Percentiles rank a stretch among this genome's conserved stretches.
phyloP scores from a whole-genome alignment of 2,113 vertebrate genomes.

The Sprattus sprattus region DNA sequence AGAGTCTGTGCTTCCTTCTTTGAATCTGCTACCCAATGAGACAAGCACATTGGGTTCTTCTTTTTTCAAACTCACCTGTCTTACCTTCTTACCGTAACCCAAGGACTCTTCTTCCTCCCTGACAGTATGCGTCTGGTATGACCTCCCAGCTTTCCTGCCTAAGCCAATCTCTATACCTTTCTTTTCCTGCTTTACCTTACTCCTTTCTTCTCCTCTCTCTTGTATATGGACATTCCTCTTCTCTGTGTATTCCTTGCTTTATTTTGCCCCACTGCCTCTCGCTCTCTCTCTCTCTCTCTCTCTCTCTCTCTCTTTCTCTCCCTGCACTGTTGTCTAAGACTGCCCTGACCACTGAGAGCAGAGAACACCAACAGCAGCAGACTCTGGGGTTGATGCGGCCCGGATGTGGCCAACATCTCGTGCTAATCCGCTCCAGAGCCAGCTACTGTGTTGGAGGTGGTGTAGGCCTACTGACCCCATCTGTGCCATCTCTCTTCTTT shows the following conservation, averaged over 20 bases:
- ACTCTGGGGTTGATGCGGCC: not conserved
- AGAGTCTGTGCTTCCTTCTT: slow-evolving; percentile 44
- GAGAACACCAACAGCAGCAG: not conserved
- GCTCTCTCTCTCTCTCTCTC: not conserved
- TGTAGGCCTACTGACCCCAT: not conserved
- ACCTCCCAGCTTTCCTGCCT: not conserved
- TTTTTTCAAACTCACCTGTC: slow-evolving; percentile 55
- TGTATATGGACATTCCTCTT: not conserved
- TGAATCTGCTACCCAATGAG: slow-evolving; percentile 59
- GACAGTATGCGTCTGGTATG: not conserved
- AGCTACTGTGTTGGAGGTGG: not conserved
- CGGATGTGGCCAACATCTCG: too few species aligned
- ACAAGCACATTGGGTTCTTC: slow-evolving; percentile 66
- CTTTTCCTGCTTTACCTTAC: not conserved
- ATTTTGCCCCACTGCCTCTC: not conserved
- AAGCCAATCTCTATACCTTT: not conserved
- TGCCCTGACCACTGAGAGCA: not conserved
- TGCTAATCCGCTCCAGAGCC: not conserved
- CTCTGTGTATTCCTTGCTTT: not conserved
- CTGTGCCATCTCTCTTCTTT: slow-evolving; percentile 32
- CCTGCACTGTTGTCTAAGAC: not conserved
- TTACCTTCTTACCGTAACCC: slow-evolving; percentile 19
- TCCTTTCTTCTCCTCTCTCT: not conserved
- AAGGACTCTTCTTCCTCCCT: slow-evolving; percentile 38
- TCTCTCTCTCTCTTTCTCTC: not conserved